Evolutionary conservation across 2,888 invertebrate species (phyloP), one percentile per base, ranked within the genome.

Genomic region (Cephonodes hylas): DNA sequence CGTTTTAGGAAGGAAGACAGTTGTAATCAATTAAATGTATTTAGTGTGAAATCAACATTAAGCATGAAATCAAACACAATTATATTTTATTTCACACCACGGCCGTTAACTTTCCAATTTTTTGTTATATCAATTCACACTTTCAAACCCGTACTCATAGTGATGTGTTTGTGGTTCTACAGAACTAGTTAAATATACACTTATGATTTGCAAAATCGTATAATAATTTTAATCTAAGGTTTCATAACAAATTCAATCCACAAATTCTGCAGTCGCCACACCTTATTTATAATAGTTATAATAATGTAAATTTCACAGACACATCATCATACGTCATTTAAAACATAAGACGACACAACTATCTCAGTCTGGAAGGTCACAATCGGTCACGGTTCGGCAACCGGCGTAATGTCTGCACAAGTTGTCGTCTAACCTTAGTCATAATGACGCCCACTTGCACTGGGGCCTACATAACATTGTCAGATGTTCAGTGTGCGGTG

Each of bases 1-100:
- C 31, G 53, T 53, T 53, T 53, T 53, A 53, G 53, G 53, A 31
- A 53, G 53, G 53, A 53, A 53, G 53, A 31, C 18, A 53, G 53
- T 53, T 31, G 10, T 53, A 53, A 53, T 31, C 53, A 31, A 53
- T 53, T 53, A 31, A 5, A 27, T 53, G 53, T 18, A 31, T 53
- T 53, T 31, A 53, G 10, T 53, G 31, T 53, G 31, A 31, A 53
- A 53, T 53, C 53, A 53, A 53, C 31, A 31, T 53, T 53, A 31
- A 31, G 27, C 53, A 31, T 27, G 27, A 53, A 31, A 53, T 53
- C 53, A 53, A 53, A 53, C 31, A 53, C 53, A 53, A 53, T 53
- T 53, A 53, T 27, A n/a, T 3, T 53, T 53, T 31, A 53, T 20
- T 53, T 53, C 53, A 53, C 53, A 53, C 31, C 27, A 53, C 31